Conservation (phyloP, 2,113 vertebrate species). For the Cephalopterus ornatus region DNA sequence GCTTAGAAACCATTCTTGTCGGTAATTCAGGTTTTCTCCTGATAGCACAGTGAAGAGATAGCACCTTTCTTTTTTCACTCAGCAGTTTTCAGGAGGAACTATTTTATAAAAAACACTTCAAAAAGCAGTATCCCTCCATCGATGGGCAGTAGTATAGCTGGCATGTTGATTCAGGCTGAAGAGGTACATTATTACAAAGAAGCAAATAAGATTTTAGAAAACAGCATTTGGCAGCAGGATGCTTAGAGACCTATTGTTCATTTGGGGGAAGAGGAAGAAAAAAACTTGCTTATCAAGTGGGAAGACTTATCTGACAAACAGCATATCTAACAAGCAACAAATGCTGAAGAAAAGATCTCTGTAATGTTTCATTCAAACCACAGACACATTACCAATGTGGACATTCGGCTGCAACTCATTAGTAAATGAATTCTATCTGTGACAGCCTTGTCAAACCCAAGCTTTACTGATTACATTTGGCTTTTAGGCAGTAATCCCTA, state of each 20-base stretch:
- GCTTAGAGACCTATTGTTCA: not conserved
- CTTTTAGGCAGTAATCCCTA: slow-evolving; percentile 54
- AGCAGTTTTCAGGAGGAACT: not conserved
- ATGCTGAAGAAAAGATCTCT: not conserved
- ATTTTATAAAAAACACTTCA: not conserved
- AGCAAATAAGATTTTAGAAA: not conserved
- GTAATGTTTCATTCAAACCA: not conserved
- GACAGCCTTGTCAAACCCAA: slow-evolving; percentile 49
- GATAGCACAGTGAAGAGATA: slow-evolving; percentile 4
- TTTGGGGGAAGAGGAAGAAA: not conserved
- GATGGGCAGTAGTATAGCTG: not conserved
- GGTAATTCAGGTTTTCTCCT: slow-evolving; percentile 28
- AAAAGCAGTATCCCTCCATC: not conserved
- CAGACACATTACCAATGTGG: slow-evolving; percentile 1
- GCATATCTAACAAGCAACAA: not conserved
- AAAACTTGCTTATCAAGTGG: not conserved
- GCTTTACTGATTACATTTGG: slow-evolving; percentile 55
- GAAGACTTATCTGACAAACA: not conserved
- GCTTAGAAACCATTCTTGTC: slow-evolving; percentile 55
- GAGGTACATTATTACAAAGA: not conserved
- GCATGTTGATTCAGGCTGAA: not conserved
- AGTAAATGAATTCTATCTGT: slow-evolving; percentile 53
- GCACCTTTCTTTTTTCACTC: not conserved
- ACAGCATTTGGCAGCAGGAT: not conserved
- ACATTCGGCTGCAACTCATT: slow-evolving; percentile 45